Evolutionary conservation across 2,113 vertebrate genomes (phyloP), one percentile per base, ranked within the genome.

Genomic region (Microtus ochrogaster): DNA sequence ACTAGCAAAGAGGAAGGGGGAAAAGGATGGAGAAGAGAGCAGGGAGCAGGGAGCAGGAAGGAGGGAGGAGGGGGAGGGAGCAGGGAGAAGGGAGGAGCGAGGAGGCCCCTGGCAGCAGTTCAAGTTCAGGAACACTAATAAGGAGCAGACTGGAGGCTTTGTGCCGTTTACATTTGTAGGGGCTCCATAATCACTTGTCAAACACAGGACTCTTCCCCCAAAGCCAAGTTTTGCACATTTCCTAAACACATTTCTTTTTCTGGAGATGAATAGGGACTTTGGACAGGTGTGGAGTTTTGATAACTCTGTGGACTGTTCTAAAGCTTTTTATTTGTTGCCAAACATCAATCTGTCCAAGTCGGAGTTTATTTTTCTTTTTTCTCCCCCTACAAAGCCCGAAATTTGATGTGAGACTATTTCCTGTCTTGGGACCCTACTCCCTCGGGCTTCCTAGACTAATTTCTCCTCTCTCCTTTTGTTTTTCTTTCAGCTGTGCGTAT

Each of bases 161-260:
- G 8, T 6, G 58, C 82, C 22, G 11, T 44, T 86, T 74, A 47
- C 39, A 22, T 86, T 65, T 58, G 58, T 26, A 87, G 52, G 24
- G 12, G 21, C 41, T 72, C 61, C 12, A 49, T 95, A 77, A 91
- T 86, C 61, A 77, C 41, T 95, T 92, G 68, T 65, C 26, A 85
- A 94, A 90, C 16, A 77, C 66, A 65, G 3, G 17, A 17, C 28
- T 24, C 33, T 47, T 47, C 28, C 70, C 26, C 3, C 33, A 30
- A 96, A 87, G 61, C 44, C 91, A 55, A 28, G 39, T 70, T 87
- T n/a, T 90, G 26, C 36, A 58, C 30, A 66, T 65, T 94, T 65
- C 68, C 58, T 49, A 65, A 28, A 89, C 86, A 85, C 47, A 86
- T 26, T 19, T 58, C 49, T 19, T 72, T 65, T 94, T 66, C 33